Base-by-base conservation (phyloP, 2,113 vertebrate species). In the Perca fluviatilis region DNA sequence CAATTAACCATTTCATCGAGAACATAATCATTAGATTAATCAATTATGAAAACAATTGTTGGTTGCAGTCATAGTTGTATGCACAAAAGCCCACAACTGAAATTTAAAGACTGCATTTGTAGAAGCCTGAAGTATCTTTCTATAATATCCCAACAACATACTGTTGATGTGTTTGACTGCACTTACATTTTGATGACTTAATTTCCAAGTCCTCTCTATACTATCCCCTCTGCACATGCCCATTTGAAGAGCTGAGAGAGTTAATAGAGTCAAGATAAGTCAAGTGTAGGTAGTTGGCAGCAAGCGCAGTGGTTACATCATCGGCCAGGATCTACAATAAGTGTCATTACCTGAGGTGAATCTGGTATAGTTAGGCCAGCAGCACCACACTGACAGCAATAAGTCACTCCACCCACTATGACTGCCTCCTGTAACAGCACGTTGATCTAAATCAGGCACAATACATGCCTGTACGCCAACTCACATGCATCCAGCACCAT, bases 301-400 rank as follows among this genome's bases (percentile, higher is more conserved):
- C 56, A 19, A 33, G 61, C 12, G 15, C 18, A 8, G 60, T 9
- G 68, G 63, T 89, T 88, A 75, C 81, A 84, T 89, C 79, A 89
- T 56, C 8, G 16, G 77, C 68, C 67, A 70, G 46, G 80, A 78
- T 75, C 57, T 43, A 68, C 46, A 66, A 25, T 66, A 60, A 53
- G 67, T 47, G 79, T 57, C 82, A 71, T 74, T 76, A 83, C 65
- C 71, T 87, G 80, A 84, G 73, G 78, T 84, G 61, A 73, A 60
- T 11, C 62, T 72, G 78, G 53, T 73, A 58, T 46, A 15, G 16
- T 53, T 1, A 61, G 66, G 76, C 58, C 69, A 36, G 33, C 10
- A 77, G 70, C 21, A 71, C 54, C 66, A 67, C n/a, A 8, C 60
- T 50, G 63, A 43, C 72, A 65, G 56, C 14, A 58, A 71, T 30